phyloP scores from a whole-genome alignment of 2,888 invertebrate species.

The Dioctria rufipes region DNA sequence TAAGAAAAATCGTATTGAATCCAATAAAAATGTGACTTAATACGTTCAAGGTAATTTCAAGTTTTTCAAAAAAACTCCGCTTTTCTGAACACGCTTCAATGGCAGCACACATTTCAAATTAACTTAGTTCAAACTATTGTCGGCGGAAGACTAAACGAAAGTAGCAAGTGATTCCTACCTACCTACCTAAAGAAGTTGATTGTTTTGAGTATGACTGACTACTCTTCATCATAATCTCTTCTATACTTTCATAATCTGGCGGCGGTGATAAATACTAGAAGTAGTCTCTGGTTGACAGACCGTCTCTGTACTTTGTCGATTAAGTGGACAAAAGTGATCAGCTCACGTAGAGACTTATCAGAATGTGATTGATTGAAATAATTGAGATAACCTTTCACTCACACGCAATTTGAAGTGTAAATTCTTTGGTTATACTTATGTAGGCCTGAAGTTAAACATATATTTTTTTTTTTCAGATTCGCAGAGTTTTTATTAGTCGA shows the following conservation, averaged over 20 bases:
- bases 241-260: too few relatives aligned
- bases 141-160: neutral
- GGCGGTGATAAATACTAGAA: neutral
- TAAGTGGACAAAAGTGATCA: neutral
- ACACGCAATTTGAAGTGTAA: too few relatives aligned
- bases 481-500: too few relatives aligned
- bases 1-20: slow-evolving; percentile 4
- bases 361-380: neutral
- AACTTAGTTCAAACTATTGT: neutral
- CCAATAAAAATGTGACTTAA: slow-evolving; percentile 25
- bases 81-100: neutral
- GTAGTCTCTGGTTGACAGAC: too few relatives aligned
- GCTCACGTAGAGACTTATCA: neutral
- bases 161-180: neutral
- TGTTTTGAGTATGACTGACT: neutral
- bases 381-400: too few relatives aligned
- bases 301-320: neutral
- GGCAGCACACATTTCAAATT: neutral
- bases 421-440: too few relatives aligned
- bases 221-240: neutral
- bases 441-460: too few relatives aligned
- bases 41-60: slow-evolving; percentile 2
- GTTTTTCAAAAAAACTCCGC: neutral
- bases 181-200: neutral
- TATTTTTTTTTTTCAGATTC: too few relatives aligned